Base-by-base conservation (phyloP, 2,113 vertebrate genomes). In the Amazona vittata region DNA sequence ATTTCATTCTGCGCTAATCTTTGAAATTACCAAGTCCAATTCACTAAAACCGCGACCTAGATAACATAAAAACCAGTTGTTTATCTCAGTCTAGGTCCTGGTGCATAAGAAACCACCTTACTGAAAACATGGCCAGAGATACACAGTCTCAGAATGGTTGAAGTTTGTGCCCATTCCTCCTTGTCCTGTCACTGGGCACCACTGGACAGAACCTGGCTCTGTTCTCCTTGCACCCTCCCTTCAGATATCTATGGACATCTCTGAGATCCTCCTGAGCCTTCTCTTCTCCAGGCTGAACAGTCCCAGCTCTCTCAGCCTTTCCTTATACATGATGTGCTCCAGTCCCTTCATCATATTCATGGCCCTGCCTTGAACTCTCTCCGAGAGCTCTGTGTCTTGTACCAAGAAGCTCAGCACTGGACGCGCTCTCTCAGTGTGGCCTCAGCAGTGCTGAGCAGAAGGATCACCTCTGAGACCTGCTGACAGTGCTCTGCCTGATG, bases 341-440 rank as follows among this genome's bases (percentile, higher is more conserved):
- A 49, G 53, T 10, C 15, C 35, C n/a, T 41, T 47, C 2, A 55
- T 19, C 10, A 28, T 13, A 55, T 79, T 21, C 0, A 2, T 35
- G 37, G 50, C 25, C 15, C 44, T 65, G 29, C 3, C 2, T 0
- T 46, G 22, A 2, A 22, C 19, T 17, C 31, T 37, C 31, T 50
- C 37, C 22, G 28, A 55, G 2, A 47, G 1, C 1, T 20, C 26
- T 6, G 2, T 6, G 4, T 57, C 22, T n/a, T 5, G 20, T 29
- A 25, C 43, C 6, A 24, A 59, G 43, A 16, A 59, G 57, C 43
- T 17, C 43, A 39, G 43, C 28, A 4, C 21, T 16, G 81, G 49
- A 37, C 4, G 6, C 22, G 13, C 22, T 35, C 21, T 64, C 64
- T 39, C 35, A 5, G 37, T 2, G 22, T 15, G 33, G 19, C 28